Conservation (phyloP, 2,113 vertebrate species). For the Tylochromis polylepis region DNA sequence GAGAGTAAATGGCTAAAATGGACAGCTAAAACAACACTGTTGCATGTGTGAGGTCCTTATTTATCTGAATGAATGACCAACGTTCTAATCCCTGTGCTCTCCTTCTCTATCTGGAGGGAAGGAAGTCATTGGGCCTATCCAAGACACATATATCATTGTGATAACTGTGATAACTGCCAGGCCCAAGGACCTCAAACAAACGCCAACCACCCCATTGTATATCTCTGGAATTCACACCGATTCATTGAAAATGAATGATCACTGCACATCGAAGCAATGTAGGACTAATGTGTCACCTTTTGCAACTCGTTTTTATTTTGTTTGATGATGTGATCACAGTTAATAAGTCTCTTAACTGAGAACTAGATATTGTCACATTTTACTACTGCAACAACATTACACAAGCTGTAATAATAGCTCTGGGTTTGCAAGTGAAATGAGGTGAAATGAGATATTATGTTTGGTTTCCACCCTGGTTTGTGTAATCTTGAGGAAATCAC, state of each 20-base stretch:
- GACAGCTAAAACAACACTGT: constrained; percentile 64
- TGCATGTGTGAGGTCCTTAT: constrained; percentile 26
- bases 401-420: neutral
- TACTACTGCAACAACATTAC: rapidly evolving
- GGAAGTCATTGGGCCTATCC: constrained; percentile 69
- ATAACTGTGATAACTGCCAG: constrained; percentile 66
- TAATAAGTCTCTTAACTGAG: neutral
- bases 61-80: constrained; percentile 63
- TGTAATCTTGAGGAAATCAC: neutral
- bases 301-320: neutral
- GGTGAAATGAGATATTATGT: neutral
- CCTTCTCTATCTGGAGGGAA: constrained; percentile 66
- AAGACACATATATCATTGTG: constrained; percentile 61
- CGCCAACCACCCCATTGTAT: neutral
- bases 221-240: constrained; percentile 42
- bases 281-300: neutral
- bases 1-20: constrained; percentile 37
- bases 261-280: neutral
- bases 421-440: neutral
- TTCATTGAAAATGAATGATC: neutral
- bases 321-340: neutral
- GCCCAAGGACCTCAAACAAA: constrained; percentile 38
- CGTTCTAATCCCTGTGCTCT: constrained; percentile 48
- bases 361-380: neutral
- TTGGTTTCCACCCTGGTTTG: neutral